A percentile compares a stretch with the other conserved stretches of the same genome.
These are phyloP conservation scores for Amphimedon queenslandica DNA, from an alignment of 37 sponge, comb jelly and placozoan species.

Conservation along the genomic window DNA sequence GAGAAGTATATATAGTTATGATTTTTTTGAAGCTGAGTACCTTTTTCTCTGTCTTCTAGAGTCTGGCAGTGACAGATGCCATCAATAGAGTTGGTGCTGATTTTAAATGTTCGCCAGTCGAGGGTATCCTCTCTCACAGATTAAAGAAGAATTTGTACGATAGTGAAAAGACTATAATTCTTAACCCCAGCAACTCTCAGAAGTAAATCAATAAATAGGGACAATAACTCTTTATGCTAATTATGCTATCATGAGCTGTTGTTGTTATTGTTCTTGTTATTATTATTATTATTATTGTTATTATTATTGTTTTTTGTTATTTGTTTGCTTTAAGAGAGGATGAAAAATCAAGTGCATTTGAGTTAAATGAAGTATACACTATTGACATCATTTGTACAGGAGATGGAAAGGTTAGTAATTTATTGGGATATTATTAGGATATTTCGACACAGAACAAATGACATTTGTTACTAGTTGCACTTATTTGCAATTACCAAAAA, in stretches of 20 bases:
- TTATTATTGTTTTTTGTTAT: too few species aligned
- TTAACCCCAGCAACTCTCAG: slow-evolving; percentile 63
- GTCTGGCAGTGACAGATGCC: slow-evolving; percentile 74
- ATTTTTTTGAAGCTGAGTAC: neutral
- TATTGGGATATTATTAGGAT: too few species aligned
- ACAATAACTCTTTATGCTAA: too few species aligned
- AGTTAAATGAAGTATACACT: slow-evolving; percentile 90
- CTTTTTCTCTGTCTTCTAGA: slow-evolving; percentile 17
- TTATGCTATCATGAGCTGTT: too few species aligned
- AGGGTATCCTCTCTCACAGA: slow-evolving; percentile 83
- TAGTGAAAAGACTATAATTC: slow-evolving; percentile 76
- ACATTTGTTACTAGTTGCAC: too few species aligned
- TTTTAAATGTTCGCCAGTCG: slow-evolving; percentile 79
- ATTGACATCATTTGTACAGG: slow-evolving; percentile 90
- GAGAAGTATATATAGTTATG: slow-evolving; percentile 49
- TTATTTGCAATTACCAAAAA: too few species aligned
- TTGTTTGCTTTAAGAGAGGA: slow-evolving; percentile 59
- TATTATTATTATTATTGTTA: too few species aligned
- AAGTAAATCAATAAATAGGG: slow-evolving; percentile 33
- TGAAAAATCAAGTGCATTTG: slow-evolving; percentile 87
- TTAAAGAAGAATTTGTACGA: slow-evolving; percentile 69
- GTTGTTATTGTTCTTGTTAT: too few species aligned
- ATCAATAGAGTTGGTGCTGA: slow-evolving; percentile 72
- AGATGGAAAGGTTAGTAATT: slow-evolving; percentile 83
- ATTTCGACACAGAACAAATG: too few species aligned